Percentiles rank a stretch among this genome's conserved stretches.
Conservation (phyloP, 2,888 invertebrate species). For the Melipona beecheii region DNA sequence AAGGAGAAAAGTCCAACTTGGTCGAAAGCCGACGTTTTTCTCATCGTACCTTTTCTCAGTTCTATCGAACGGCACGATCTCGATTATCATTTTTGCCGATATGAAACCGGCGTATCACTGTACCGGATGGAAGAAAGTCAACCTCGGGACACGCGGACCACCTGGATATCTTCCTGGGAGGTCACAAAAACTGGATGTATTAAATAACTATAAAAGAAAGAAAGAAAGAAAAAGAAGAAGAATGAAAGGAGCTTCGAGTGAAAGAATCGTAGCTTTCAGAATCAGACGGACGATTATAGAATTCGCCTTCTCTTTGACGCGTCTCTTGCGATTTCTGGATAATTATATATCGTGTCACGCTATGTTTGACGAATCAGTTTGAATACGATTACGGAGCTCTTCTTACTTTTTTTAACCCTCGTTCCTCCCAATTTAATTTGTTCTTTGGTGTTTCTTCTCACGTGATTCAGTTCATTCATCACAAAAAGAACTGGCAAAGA, state of each 20-base stretch:
- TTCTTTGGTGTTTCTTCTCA: too few relatives aligned
- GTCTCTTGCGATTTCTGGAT: neutral
- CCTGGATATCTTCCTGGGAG: slow-evolving; percentile 72
- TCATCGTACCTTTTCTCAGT: slow-evolving; percentile 29
- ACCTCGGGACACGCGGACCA: slow-evolving; percentile 67
- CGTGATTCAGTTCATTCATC: too few relatives aligned
- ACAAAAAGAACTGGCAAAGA: too few relatives aligned
- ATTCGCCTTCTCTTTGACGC: neutral
- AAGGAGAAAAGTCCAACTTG: slow-evolving; percentile 56
- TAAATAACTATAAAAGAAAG: slow-evolving; percentile 39
- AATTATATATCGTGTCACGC: neutral
- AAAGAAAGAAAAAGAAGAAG: too few relatives aligned
- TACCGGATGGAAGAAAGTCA: slow-evolving; percentile 64
- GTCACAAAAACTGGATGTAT: slow-evolving; percentile 62
- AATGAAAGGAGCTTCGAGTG: neutral
- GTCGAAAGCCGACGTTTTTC: slow-evolving; percentile 61
- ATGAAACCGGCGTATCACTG: slow-evolving; percentile 70
- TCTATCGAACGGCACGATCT: slow-evolving; percentile 61
- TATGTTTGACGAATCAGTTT: neutral
- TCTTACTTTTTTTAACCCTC: too few relatives aligned
- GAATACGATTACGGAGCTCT: too few relatives aligned
- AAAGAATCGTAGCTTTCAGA: slow-evolving; percentile 8
- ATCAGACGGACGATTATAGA: neutral
- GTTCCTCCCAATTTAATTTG: too few relatives aligned
- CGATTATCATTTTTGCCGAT: slow-evolving; percentile 70